Evolutionary conservation across 2,113 vertebrate genomes (phyloP).

Genomic region (Alectura lathami): DNA sequence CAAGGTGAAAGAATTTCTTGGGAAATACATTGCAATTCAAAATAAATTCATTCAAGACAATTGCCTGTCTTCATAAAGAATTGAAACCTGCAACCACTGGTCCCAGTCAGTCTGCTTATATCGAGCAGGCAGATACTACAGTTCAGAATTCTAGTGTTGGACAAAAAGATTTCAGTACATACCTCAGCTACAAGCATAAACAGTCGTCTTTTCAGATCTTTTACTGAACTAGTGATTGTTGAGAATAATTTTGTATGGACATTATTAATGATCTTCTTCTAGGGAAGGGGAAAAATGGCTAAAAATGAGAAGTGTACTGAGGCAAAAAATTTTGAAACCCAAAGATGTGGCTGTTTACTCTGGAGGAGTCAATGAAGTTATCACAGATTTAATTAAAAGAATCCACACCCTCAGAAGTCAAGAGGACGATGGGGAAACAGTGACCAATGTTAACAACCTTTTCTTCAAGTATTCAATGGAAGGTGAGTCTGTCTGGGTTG

Average conservation of each 20-base stretch:
- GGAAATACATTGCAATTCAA: neutral
- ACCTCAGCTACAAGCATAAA: neutral
- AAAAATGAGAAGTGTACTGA: slow-evolving; percentile 89
- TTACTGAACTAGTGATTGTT: neutral
- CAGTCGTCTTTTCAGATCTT: neutral
- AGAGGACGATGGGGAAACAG: slow-evolving; percentile 79
- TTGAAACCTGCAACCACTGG: neutral
- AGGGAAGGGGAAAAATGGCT: slow-evolving; percentile 92
- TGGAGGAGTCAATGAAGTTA: slow-evolving; percentile 84
- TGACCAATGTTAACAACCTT: slow-evolving; percentile 87
- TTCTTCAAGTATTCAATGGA: slow-evolving; percentile 97
- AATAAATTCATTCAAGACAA: neutral
- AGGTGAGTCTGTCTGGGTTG: slow-evolving; percentile 75
- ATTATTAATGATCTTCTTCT: slow-evolving; percentile 39
- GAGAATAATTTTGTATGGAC: neutral
- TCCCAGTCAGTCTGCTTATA: neutral
- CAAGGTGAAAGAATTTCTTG: neutral
- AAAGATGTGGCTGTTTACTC: slow-evolving; percentile 86
- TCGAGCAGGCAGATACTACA: neutral
- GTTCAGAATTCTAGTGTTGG: neutral
- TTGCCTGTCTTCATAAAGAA: neutral
- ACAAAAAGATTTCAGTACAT: neutral
- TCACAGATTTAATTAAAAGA: slow-evolving; percentile 86
- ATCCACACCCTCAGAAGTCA: slow-evolving; percentile 77
- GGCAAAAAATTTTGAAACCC: slow-evolving; percentile 90